These are phyloP conservation scores for Melanaphis sacchari DNA, from an alignment of 1,140 invertebrate species.

Conservation along the genomic window DNA sequence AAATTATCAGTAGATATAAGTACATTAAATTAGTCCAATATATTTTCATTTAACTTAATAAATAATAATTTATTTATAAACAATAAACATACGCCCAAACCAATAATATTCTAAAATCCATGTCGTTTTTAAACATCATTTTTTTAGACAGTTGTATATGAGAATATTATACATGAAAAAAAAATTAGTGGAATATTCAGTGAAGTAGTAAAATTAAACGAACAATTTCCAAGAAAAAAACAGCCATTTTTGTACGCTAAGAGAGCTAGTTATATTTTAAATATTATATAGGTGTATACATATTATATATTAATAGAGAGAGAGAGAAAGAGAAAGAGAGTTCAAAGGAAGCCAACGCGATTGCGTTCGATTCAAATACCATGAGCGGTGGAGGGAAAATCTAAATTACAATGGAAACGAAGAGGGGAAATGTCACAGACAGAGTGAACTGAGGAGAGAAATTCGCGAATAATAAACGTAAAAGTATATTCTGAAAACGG, in stretches of 20 bases:
- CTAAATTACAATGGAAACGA: slow-evolving; percentile 38
- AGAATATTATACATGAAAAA: not conserved
- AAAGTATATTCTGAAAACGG: slow-evolving; percentile 30
- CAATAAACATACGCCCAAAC: not conserved
- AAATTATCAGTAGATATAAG: no score
- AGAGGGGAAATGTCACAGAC: slow-evolving; percentile 35
- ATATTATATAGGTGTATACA: slow-evolving; percentile 18
- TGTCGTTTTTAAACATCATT: not conserved
- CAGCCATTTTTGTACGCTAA: not conserved
- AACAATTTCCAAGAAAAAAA: not conserved
- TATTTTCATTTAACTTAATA: no score
- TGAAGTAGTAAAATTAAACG: not conserved
- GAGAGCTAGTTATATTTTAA: slow-evolving; percentile 39
- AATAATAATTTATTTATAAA: not conserved
- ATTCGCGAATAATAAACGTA: slow-evolving; percentile 36
- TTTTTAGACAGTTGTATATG: not conserved
- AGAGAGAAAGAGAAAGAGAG: not conserved
- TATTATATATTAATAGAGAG: no score
- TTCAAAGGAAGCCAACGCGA: slow-evolving; percentile 14
- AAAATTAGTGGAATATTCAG: not conserved
- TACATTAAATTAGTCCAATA: no score
- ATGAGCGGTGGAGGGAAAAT: not conserved
- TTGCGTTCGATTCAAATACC: slow-evolving; percentile 39
- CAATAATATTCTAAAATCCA: not conserved
- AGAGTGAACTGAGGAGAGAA: not conserved